These are phyloP conservation scores for Crocidura indochinensis DNA, from an alignment of 2,797 vertebrate species.

Conservation along the genomic window DNA sequence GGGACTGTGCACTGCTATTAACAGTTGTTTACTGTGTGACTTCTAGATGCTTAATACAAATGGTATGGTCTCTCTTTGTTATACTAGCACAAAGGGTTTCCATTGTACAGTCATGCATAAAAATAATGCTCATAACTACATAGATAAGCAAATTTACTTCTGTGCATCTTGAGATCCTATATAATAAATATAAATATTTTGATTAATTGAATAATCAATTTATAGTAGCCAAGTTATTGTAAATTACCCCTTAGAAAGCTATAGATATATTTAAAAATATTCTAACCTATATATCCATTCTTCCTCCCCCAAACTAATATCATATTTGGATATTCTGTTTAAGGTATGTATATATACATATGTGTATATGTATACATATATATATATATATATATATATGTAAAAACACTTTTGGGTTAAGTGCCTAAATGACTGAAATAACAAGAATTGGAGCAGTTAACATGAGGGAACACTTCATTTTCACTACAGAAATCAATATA, in stretches of 20 bases:
- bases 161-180: constrained; percentile 55
- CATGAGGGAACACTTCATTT: constrained; percentile 81
- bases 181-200: constrained; percentile 50
- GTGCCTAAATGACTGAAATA: constrained; percentile 76
- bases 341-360: too few relatives aligned
- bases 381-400: too few relatives aligned
- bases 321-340: constrained; percentile 34
- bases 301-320: not conserved
- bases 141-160: constrained; percentile 25
- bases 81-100: not conserved
- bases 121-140: not conserved
- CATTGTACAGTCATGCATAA: constrained; percentile 1
- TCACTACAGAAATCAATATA: constrained; percentile 74
- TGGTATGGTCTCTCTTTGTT: constrained; percentile 46
- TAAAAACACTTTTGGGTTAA: not conserved
- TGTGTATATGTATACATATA: too few relatives aligned
- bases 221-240: constrained; percentile 16
- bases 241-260: constrained; percentile 1
- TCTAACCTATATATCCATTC: not conserved
- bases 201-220: not conserved
- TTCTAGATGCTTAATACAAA: constrained; percentile 66
- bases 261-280: not conserved
- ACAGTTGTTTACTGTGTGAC: not conserved
- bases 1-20: constrained; percentile 12
- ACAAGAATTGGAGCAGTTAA: constrained; percentile 72